phyloP scores from a whole-genome alignment of 1,140 invertebrate genomes.

The Hermetia illucens region DNA sequence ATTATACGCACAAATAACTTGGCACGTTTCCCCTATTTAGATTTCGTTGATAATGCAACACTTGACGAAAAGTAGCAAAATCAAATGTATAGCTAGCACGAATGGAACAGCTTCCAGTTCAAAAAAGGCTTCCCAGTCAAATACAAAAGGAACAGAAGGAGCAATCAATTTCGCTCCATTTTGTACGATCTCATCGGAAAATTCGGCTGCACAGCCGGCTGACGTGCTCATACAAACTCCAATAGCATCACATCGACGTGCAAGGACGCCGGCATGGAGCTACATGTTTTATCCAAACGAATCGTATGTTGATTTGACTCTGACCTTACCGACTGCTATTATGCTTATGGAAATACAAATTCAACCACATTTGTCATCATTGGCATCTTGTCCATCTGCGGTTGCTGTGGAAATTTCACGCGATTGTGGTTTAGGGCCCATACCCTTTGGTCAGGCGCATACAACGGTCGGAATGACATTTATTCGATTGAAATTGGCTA shows the following conservation, averaged over 20 bases:
- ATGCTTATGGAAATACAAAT: constrained; percentile 78
- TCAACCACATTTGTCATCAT: constrained; percentile 68
- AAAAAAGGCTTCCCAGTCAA: constrained; percentile 38
- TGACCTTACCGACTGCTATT: constrained; percentile 80
- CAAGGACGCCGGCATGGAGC: constrained; percentile 76
- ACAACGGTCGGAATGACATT: constrained; percentile 72
- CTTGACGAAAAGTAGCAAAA: constrained; percentile 34
- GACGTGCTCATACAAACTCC: constrained; percentile 71
- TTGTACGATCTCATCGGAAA: constrained; percentile 63
- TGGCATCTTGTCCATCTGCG: constrained; percentile 81
- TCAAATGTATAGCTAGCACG: constrained; percentile 16
- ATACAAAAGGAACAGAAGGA: constrained; percentile 42
- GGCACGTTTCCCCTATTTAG: constrained; percentile 10
- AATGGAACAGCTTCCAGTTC: too few species aligned
- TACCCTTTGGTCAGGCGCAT: constrained; percentile 45
- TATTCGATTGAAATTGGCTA: constrained; percentile 65
- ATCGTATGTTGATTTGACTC: constrained; percentile 68
- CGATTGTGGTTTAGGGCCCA: constrained; percentile 39
- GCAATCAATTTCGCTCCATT: constrained; percentile 80
- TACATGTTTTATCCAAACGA: constrained; percentile 89
- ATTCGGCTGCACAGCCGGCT: constrained; percentile 73
- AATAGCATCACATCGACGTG: constrained; percentile 58
- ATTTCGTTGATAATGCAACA: constrained; percentile 50
- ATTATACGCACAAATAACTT: neutral
- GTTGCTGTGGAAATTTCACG: constrained; percentile 64